Percentiles rank a stretch among this genome's conserved stretches.
These are phyloP conservation scores for Lutraria lutraria DNA, from an alignment of 2,888 invertebrate genomes.

Conservation along the genomic window DNA sequence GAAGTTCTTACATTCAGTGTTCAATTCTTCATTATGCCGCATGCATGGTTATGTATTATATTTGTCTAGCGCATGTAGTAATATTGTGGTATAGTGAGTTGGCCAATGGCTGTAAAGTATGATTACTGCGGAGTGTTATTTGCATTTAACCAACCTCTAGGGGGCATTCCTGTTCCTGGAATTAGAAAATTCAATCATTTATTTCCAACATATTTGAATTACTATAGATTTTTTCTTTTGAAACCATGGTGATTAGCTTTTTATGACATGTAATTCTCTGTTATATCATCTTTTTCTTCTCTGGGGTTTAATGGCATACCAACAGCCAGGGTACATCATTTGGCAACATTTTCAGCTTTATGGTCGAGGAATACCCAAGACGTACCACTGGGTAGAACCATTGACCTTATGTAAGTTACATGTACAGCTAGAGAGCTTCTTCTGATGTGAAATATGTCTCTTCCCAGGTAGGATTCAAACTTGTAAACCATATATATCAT, in stretches of 20 bases:
- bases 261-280: not conserved
- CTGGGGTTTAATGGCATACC: too few species aligned
- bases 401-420: too few species aligned
- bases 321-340: too few species aligned
- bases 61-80: not conserved
- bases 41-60: not conserved
- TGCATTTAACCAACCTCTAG: constrained; percentile 10
- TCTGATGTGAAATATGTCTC: too few species aligned
- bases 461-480: too few species aligned
- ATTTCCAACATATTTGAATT: not conserved
- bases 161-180: not conserved
- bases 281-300: not conserved
- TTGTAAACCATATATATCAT: too few species aligned
- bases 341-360: too few species aligned
- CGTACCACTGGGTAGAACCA: too few species aligned
- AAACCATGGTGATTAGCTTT: not conserved
- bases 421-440: too few species aligned
- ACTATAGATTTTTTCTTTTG: constrained; percentile 20
- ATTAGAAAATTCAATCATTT: constrained; percentile 10
- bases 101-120: not conserved
- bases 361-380: too few species aligned
- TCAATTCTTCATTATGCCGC: not conserved
- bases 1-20: not conserved
- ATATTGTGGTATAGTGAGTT: not conserved
- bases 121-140: constrained; percentile 8